These are phyloP conservation scores for Columba guinea DNA, from an alignment of 2,797 vertebrate genomes.

Conservation along the genomic window DNA sequence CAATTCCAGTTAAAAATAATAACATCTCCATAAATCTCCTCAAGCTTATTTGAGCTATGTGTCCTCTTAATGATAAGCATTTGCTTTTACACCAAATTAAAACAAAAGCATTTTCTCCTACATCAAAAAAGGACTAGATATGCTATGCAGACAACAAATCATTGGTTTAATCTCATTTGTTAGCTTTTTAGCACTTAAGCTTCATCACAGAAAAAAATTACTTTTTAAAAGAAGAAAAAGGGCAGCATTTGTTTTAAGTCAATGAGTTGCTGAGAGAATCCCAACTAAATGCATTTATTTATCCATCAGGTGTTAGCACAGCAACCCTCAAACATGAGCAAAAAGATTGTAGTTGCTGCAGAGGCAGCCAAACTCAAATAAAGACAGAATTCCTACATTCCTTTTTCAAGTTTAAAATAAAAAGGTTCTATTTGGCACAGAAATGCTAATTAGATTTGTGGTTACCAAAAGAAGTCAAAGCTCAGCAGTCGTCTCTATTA, in stretches of 20 bases:
- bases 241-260: not conserved
- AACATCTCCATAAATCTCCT: not conserved
- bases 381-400: not conserved
- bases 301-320: not conserved
- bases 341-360: not conserved
- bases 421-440: conserved; percentile 25
- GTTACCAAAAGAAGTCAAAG: conserved; percentile 43
- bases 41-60: not conserved
- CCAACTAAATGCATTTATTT: not conserved
- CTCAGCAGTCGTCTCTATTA: conserved; percentile 15
- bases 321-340: not conserved
- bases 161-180: not conserved
- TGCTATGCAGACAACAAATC: not conserved
- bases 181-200: not conserved
- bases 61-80: not conserved
- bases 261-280: not conserved
- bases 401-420: not conserved
- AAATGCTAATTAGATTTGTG: not conserved
- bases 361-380: not conserved
- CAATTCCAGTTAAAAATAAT: not conserved
- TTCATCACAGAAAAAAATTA: not conserved
- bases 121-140: not conserved
- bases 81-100: not conserved
- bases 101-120: not conserved
- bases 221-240: not conserved